Evolutionary conservation across 1,140 invertebrate species (phyloP), one percentile per base, ranked within the genome.

Genomic region (Pseudomyrmex dendroicus): DNA sequence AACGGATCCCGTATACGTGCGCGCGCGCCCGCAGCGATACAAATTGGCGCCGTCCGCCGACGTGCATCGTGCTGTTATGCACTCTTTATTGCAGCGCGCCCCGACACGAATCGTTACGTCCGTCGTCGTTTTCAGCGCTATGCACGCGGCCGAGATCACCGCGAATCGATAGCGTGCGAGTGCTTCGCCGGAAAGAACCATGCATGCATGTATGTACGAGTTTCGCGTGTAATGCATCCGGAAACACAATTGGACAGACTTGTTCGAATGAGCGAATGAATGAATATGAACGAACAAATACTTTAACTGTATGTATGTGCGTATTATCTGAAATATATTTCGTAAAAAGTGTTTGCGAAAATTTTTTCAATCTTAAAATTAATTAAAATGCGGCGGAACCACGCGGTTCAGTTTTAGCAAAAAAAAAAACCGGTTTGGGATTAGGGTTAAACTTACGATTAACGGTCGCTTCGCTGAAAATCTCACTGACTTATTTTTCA

Each of bases 101-200:
- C 78, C 88, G 89, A 90, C 88, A 89, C 88, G 88, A 89, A 90
- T 89, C 88, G 89, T 89, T 90, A 89, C 88, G 86, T 88, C 83
- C 77, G 86, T 89, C 89, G 88, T 87, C 35, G 35, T 35, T 35
- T 87, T 67, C 83, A 85, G 83, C 70, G 61, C 61, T 88, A 82
- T 35, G 35, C 35, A 35, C 78, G 80, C 77, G 54, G 2, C 8
- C 20, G 35, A 88, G 87, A 88, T 88, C 73, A 70, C 20, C 25
- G 22, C 59, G 12, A 48, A n/a, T 44, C 83, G 86, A 88, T 88
- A 88, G 82, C 64, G 57, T 73, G 63, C 64, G 17, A 54, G 57
- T 62, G 10, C 12, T 7, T 59, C 25, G 56, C 56, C 20, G 84
- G 61, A 83, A 83, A 83, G 87, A 85, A 72, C 61, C 54, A 7